These are phyloP conservation scores for Globia sparganii DNA, from an alignment of 2,888 invertebrate species.

Conservation along the genomic window DNA sequence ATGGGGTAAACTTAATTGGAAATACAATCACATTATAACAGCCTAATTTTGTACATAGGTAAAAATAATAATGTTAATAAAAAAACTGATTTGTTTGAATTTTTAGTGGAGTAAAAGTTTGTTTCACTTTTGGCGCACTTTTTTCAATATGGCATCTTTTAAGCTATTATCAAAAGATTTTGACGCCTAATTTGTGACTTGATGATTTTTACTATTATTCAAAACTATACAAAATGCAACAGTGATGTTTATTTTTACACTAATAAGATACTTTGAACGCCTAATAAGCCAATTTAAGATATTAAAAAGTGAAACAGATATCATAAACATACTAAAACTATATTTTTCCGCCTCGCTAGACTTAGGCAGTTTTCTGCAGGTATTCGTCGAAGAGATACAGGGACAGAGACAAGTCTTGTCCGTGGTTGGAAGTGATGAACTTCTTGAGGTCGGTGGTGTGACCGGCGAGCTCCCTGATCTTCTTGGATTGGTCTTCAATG, in stretches of 20 bases:
- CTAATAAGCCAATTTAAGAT: slow-evolving; percentile 1
- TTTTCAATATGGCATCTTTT: slow-evolving; percentile 36
- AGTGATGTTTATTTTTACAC: slow-evolving; percentile 19
- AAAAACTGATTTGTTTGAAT: slow-evolving; percentile 37
- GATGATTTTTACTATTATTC: background rate
- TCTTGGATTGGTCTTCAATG: slow-evolving; percentile 92
- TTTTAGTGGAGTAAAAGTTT: slow-evolving; percentile 56
- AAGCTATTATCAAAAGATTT: slow-evolving; percentile 12
- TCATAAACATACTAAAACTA: slow-evolving; percentile 34
- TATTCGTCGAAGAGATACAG: slow-evolving; percentile 94
- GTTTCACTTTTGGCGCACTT: slow-evolving; percentile 39
- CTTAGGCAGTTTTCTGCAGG: slow-evolving; percentile 83
- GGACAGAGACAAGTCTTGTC: slow-evolving; percentile 91
- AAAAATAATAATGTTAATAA: slow-evolving; percentile 43
- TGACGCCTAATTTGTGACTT: slow-evolving; percentile 21
- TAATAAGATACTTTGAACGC: slow-evolving; percentile 22
- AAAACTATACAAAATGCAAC: slow-evolving; percentile 5
- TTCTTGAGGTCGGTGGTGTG: slow-evolving; percentile 93
- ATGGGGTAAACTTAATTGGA: slow-evolving; percentile 58
- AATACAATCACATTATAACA: slow-evolving; percentile 70
- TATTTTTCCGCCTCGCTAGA: background rate
- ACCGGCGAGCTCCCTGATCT: slow-evolving; percentile 93
- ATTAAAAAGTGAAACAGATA: slow-evolving; percentile 36
- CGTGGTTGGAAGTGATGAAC: slow-evolving; percentile 89
- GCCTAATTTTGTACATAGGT: slow-evolving; percentile 69